Percentiles rank a stretch among this genome's conserved stretches.
Evolutionary conservation across 2,797 vertebrate genomes (phyloP).

Genomic region (Psittacula echo): DNA sequence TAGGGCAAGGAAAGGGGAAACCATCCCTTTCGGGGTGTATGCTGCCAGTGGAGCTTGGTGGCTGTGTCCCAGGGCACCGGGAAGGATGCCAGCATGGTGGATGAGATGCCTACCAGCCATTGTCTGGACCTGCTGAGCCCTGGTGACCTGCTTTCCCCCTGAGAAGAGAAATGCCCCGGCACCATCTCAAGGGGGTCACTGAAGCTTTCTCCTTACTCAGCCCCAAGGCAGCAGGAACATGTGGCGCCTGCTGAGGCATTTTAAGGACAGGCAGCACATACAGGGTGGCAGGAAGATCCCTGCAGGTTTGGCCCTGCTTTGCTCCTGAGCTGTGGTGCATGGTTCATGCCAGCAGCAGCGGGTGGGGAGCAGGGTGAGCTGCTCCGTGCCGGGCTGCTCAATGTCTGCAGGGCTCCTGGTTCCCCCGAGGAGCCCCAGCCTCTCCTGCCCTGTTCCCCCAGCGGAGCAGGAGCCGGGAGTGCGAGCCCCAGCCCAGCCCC

Average conservation of each 20-base stretch:
- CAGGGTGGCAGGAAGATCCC: background rate
- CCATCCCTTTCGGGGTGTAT: fast-evolving
- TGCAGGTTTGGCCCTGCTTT: background rate
- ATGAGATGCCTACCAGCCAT: background rate
- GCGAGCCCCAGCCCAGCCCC: background rate
- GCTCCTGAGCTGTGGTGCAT: fast-evolving
- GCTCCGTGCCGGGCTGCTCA: fast-evolving
- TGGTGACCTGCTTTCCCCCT: background rate
- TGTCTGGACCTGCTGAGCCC: background rate
- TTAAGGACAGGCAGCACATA: background rate
- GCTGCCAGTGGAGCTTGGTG: background rate
- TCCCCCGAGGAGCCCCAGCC: background rate
- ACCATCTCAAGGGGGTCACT: background rate
- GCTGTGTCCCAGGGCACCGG: background rate
- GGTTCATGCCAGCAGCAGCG: fast-evolving
- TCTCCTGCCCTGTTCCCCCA: background rate
- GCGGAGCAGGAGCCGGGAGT: background rate
- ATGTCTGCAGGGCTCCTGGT: background rate
- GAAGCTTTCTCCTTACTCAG: background rate
- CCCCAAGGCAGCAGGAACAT: fast-evolving
- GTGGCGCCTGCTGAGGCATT: background rate
- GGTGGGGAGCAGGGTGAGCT: background rate
- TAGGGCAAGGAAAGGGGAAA: background rate
- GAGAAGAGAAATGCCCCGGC: fast-evolving
- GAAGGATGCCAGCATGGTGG: background rate